Percentiles rank a stretch among this genome's conserved stretches.
These are phyloP conservation scores for Saccostrea echinata DNA, from an alignment of 1,140 invertebrate genomes.

Conservation along the genomic window DNA sequence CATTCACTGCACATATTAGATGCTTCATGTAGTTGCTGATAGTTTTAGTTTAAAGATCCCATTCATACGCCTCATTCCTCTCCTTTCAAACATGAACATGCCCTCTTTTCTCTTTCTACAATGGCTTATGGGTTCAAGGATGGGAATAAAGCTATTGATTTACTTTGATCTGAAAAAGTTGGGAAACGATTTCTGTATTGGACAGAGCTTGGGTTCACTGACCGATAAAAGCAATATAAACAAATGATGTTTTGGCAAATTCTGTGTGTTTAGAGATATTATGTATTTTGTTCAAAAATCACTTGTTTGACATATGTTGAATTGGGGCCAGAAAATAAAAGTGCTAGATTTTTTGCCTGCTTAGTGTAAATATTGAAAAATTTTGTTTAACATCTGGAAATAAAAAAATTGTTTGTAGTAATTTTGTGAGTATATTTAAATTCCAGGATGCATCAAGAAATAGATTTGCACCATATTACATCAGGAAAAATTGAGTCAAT, in stretches of 20 bases:
- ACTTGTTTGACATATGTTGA: constrained; percentile 25
- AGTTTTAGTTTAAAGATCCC: neutral
- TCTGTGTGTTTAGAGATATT: constrained; percentile 30
- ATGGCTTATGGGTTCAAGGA: neutral
- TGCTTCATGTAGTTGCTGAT: neutral
- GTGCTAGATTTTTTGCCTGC: neutral
- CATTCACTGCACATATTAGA: neutral
- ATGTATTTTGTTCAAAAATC: constrained; percentile 20
- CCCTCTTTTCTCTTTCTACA: neutral
- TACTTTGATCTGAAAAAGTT: neutral
- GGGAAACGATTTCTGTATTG: neutral
- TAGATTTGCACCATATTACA: constrained; percentile 4
- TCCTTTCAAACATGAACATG: neutral
- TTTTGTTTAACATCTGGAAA: constrained; percentile 1
- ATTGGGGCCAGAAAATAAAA: constrained; percentile 23
- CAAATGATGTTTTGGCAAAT: constrained; percentile 37
- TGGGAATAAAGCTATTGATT: no score
- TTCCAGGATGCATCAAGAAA: neutral
- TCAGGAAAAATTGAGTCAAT: neutral
- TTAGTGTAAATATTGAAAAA: neutral
- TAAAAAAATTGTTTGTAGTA: neutral
- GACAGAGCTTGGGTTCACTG: neutral
- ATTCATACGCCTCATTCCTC: neutral
- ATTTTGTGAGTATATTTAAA: constrained; percentile 28
- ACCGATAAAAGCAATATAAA: constrained; percentile 18